phyloP scores from a whole-genome alignment of 2,113 vertebrate species.

The Ophthalmolycus amberensis region DNA sequence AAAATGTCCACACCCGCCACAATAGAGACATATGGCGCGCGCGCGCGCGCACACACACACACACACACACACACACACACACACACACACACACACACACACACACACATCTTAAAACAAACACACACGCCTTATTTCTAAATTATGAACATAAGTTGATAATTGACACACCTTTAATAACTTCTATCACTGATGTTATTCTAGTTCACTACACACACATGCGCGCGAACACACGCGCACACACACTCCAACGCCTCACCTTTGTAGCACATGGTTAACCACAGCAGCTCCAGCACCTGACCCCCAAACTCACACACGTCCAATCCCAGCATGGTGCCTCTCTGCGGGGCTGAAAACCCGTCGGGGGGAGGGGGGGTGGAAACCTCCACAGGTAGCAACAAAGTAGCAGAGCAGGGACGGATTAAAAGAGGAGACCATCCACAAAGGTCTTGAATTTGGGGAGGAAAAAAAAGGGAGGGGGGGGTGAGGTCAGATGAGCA shows the following conservation, averaged over 20 bases:
- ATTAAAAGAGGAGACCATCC: slow-evolving; percentile 57
- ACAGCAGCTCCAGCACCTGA: slow-evolving; percentile 89
- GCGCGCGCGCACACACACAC: slow-evolving; percentile 14
- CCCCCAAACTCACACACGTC: slow-evolving; percentile 90
- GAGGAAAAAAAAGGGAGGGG: not conserved
- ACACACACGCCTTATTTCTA: not conserved
- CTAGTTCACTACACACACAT: slow-evolving; percentile 12
- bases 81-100: not conserved
- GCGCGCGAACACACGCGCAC: not conserved
- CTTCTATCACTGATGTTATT: slow-evolving; percentile 40
- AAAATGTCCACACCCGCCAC: slow-evolving; percentile 74
- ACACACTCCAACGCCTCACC: slow-evolving; percentile 77
- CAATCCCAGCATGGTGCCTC: slow-evolving; percentile 87
- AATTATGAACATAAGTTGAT: slow-evolving; percentile 4
- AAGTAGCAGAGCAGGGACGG: slow-evolving; percentile 36
- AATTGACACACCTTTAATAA: slow-evolving; percentile 12
- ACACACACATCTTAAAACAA: slow-evolving; percentile 6
- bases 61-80: slow-evolving; percentile 31
- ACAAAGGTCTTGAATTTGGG: slow-evolving; percentile 37
- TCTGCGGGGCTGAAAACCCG: slow-evolving; percentile 53
- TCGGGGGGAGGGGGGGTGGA: not conserved
- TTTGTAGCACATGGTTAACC: slow-evolving; percentile 90
- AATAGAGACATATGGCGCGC: slow-evolving; percentile 51
- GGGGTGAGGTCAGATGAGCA: slow-evolving; percentile 65
- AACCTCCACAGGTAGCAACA: slow-evolving; percentile 75